phyloP scores from a whole-genome alignment of 1,140 invertebrate species.

The Pogonomyrmex barbatus region DNA sequence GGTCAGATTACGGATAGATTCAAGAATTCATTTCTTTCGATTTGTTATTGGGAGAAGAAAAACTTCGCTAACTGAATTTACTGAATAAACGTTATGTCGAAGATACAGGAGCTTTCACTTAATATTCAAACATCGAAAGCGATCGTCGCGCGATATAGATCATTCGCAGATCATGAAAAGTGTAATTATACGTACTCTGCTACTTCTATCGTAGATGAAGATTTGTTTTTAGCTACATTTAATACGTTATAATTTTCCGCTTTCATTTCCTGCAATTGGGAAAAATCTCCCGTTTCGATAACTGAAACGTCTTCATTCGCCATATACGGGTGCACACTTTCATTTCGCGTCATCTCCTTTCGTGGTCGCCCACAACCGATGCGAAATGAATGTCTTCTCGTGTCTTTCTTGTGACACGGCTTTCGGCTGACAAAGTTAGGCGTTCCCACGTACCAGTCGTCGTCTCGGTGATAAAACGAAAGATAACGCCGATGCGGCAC shows the following conservation, averaged over 20 bases:
- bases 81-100: conserved; percentile 12
- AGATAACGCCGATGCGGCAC: conserved; percentile 1
- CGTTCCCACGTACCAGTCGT: background rate
- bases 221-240: background rate
- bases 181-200: background rate
- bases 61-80: background rate
- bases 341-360: background rate
- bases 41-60: background rate
- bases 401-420: background rate
- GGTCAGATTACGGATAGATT: background rate
- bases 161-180: background rate
- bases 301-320: background rate
- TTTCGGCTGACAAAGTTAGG: background rate
- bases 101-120: conserved; percentile 1
- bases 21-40: background rate
- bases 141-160: background rate
- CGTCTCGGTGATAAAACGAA: conserved; percentile 1
- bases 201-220: background rate
- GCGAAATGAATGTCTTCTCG: background rate
- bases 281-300: conserved; percentile 8
- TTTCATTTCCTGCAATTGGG: background rate
- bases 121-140: background rate
- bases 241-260: background rate
- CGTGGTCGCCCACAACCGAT: background rate
- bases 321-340: background rate